These are phyloP conservation scores for Cyprinus carpio DNA, from an alignment of 2,113 vertebrate genomes.

Conservation along the genomic window DNA sequence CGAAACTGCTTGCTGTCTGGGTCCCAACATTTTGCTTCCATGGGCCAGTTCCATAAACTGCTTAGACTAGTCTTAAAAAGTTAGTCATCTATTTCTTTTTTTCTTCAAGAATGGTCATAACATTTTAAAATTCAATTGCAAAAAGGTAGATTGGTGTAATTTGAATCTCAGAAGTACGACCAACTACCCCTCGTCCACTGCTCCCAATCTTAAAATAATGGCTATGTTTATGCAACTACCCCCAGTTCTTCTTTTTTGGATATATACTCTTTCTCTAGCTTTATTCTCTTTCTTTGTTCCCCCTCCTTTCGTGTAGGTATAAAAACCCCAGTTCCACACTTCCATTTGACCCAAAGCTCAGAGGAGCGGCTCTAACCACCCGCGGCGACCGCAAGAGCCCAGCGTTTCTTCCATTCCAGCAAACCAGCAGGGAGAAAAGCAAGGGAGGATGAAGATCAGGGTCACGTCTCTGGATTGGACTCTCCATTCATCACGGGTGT, in stretches of 20 bases:
- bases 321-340: neutral
- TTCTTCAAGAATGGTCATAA: too few relatives aligned
- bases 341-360: neutral
- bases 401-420: neutral
- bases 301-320: neutral
- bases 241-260: neutral
- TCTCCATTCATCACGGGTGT: conserved; percentile 26
- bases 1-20: too few relatives aligned
- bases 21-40: neutral
- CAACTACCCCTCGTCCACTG: too few relatives aligned
- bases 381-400: neutral
- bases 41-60: too few relatives aligned
- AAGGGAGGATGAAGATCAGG: neutral
- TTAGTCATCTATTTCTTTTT: too few relatives aligned
- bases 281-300: neutral
- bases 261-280: too few relatives aligned
- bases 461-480: conserved; percentile 12
- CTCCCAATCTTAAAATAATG: too few relatives aligned
- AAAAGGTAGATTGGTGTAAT: too few relatives aligned
- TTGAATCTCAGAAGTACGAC: too few relatives aligned
- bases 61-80: too few relatives aligned
- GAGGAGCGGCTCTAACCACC: neutral
- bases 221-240: too few relatives aligned
- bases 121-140: too few relatives aligned
- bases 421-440: neutral